phyloP scores from a whole-genome alignment of 2,113 vertebrate species.

The Eira barbara region DNA sequence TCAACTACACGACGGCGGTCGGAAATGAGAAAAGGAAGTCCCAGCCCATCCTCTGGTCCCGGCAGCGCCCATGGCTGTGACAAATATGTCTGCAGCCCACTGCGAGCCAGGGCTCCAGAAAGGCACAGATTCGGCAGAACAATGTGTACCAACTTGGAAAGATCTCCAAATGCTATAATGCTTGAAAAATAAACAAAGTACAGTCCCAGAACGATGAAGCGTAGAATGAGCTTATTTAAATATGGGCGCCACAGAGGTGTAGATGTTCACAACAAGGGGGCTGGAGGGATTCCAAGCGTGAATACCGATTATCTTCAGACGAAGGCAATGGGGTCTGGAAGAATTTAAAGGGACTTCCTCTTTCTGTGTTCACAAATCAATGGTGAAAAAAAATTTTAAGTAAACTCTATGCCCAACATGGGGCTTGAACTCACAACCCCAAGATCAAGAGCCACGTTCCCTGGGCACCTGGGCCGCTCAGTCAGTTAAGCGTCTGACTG shows the following conservation, averaged over 20 bases:
- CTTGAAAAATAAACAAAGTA: background rate
- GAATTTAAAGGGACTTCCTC: background rate
- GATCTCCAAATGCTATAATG: background rate
- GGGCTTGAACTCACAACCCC: background rate
- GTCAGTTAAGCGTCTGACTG: background rate
- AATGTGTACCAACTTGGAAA: background rate
- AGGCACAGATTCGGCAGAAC: background rate
- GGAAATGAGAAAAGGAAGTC: constrained; percentile 13
- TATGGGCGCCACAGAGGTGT: rapidly evolving
- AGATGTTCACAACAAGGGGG: background rate
- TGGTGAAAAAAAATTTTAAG: background rate
- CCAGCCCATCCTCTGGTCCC: background rate
- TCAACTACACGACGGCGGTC: background rate
- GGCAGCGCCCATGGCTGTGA: background rate
- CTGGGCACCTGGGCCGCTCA: background rate
- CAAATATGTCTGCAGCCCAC: background rate
- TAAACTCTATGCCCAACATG: background rate
- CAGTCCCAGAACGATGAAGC: background rate
- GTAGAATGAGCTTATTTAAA: background rate
- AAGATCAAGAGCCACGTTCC: background rate
- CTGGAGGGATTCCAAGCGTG: background rate
- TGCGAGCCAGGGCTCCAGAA: background rate
- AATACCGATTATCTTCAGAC: no score
- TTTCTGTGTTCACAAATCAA: background rate
- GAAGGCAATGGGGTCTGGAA: background rate